Percentiles rank a stretch among this genome's conserved stretches.
Evolutionary conservation across 1,140 invertebrate genomes (phyloP).

Genomic region (Lasaia peninsularis): DNA sequence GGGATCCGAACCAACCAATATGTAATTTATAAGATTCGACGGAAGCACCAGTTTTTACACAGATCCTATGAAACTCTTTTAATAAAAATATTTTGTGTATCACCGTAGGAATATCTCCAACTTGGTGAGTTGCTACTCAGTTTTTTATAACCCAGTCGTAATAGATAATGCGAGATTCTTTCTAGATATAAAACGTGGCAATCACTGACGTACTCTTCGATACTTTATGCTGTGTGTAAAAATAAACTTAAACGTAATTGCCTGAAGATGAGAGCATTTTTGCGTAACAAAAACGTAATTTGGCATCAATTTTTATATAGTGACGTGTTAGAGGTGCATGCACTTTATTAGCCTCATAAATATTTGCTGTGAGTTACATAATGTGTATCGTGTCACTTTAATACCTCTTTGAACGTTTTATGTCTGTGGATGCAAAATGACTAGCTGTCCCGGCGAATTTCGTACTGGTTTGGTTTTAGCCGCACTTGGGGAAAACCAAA

Average conservation of each 20-base stretch:
- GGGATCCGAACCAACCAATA: no score
- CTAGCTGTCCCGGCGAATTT: no score
- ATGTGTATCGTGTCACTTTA: not conserved
- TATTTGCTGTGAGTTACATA: not conserved
- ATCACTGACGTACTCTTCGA: conserved; percentile 1
- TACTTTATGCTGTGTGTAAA: conserved; percentile 14
- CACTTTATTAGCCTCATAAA: conserved; percentile 24
- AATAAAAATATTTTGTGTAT: no score
- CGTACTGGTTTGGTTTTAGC: no score
- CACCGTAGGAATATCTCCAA: no score
- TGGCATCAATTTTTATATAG: conserved; percentile 32
- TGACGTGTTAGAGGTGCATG: conserved; percentile 36
- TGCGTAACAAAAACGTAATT: conserved; percentile 33
- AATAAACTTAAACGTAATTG: conserved; percentile 23
- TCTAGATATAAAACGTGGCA: conserved; percentile 11
- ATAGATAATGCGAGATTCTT: not conserved
- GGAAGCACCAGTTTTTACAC: no score
- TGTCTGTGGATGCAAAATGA: no score
- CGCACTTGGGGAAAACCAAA: no score
- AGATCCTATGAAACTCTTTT: no score
- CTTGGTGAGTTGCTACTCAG: not conserved
- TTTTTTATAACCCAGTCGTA: not conserved
- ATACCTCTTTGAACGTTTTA: no score
- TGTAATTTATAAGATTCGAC: no score
- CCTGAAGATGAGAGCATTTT: conserved; percentile 16